Conservation (phyloP, 2,888 invertebrate genomes). For the Archaeoteleia sp. region DNA sequence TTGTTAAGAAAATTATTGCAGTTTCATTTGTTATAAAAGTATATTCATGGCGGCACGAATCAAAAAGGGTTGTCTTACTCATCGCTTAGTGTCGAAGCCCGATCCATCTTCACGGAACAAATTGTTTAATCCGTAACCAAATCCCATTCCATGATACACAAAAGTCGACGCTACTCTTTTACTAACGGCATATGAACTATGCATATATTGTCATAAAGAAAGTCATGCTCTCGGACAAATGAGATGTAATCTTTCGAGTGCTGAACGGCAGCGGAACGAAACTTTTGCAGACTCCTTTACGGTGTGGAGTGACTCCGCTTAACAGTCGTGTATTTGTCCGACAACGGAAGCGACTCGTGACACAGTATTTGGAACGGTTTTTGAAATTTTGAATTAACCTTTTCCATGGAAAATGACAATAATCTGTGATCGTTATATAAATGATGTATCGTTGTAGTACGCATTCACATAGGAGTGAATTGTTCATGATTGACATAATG, state of each 20-base stretch:
- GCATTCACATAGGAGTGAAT: not conserved
- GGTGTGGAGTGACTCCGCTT: no score
- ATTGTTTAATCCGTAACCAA: slow-evolving; percentile 68
- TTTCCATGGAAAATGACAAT: slow-evolving; percentile 1
- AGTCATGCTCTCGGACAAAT: slow-evolving; percentile 34
- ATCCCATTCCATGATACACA: slow-evolving; percentile 29
- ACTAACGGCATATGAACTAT: slow-evolving; percentile 27
- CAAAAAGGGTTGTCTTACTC: slow-evolving; percentile 57
- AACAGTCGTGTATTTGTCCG: no score
- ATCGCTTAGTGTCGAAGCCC: not conserved
- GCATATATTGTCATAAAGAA: slow-evolving; percentile 39
- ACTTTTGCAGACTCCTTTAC: slow-evolving; percentile 39
- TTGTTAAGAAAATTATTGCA: no score
- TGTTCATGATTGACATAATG: slow-evolving; percentile 2
- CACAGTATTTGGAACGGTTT: no score
- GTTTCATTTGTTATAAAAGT: no score
- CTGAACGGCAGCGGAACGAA: slow-evolving; percentile 40
- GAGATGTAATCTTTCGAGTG: slow-evolving; percentile 46
- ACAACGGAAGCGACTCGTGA: no score
- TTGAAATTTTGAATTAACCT: not conserved
- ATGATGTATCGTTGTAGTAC: slow-evolving; percentile 8
- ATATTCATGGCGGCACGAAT: slow-evolving; percentile 10
- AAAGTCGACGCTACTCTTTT: slow-evolving; percentile 32
- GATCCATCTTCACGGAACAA: slow-evolving; percentile 62
- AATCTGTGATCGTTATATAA: not conserved